A percentile compares a stretch with the other conserved stretches of the same genome.
These are phyloP conservation scores for Pluvianellus socialis DNA, from an alignment of 2,113 vertebrate species.

Conservation along the genomic window DNA sequence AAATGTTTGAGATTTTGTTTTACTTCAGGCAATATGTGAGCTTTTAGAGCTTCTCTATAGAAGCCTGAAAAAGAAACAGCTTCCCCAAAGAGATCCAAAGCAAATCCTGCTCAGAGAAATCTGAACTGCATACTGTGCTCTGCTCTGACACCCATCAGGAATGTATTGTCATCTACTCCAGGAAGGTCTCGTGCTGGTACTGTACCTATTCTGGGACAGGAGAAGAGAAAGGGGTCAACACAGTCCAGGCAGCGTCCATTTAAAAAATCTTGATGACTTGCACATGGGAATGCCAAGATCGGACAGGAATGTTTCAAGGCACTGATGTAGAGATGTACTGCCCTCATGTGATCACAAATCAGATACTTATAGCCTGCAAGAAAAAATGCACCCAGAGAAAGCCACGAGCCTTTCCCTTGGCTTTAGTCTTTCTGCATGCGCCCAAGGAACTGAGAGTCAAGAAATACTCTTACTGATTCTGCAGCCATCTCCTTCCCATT, in stretches of 20 bases:
- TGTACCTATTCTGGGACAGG: slow-evolving; percentile 89
- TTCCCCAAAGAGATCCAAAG: neutral
- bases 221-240: slow-evolving; percentile 67
- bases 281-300: slow-evolving; percentile 84
- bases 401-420: neutral
- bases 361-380: slow-evolving; percentile 86
- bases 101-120: neutral
- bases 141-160: neutral
- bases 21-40: neutral
- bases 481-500: neutral
- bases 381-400: neutral
- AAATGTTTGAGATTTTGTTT: neutral
- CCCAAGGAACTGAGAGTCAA: neutral
- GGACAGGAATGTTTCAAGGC: slow-evolving; percentile 82
- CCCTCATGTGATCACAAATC: slow-evolving; percentile 97
- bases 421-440: neutral
- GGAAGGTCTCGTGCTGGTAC: neutral
- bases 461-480: neutral
- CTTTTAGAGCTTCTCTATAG: neutral
- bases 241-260: slow-evolving; percentile 84
- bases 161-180: neutral
- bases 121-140: neutral
- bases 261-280: slow-evolving; percentile 83
- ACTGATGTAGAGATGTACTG: slow-evolving; percentile 88
- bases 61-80: neutral